A percentile compares a stretch with the other conserved stretches of the same genome.
Conservation (phyloP, 1,140 invertebrate species). For the Euborellia annulipes region DNA sequence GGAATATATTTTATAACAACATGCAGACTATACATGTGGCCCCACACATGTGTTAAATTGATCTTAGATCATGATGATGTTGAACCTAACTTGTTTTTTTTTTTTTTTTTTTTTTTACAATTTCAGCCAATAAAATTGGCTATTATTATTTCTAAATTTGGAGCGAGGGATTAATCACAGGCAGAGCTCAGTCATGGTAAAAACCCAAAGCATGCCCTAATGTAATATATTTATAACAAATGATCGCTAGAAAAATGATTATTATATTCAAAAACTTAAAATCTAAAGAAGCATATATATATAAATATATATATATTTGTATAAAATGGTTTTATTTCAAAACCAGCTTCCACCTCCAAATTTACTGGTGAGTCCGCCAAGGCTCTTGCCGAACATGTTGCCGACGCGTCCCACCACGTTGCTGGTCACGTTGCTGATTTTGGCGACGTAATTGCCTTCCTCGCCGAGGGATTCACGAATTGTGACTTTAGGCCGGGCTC, state of each 20-base stretch:
- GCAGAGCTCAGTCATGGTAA: conserved; percentile 13
- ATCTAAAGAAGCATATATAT: conserved; percentile 3
- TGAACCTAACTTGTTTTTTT: no score
- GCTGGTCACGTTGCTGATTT: conserved; percentile 52
- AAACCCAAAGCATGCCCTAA: conserved; percentile 13
- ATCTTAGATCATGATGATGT: no score
- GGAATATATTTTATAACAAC: no score
- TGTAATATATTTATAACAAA: conserved; percentile 1
- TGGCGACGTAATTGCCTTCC: conserved; percentile 44
- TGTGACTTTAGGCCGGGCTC: conserved; percentile 43
- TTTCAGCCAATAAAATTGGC: no score
- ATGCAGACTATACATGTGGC: no score
- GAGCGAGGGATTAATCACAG: conserved; percentile 12
- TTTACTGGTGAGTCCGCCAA: conserved; percentile 66
- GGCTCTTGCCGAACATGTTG: conserved; percentile 66
- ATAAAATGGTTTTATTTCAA: conserved; percentile 24
- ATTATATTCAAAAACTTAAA: conserved; percentile 5
- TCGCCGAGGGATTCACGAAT: conserved; percentile 42
- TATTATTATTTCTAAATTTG: no score
- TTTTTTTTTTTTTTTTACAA: no score
- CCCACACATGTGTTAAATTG: no score
- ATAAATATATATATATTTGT: no score
- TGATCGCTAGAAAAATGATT: neutral
- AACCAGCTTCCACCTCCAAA: conserved; percentile 57
- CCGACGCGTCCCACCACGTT: conserved; percentile 62